phyloP scores from a whole-genome alignment of 1,140 invertebrate genomes.

The Scaptomyza pallida region DNA sequence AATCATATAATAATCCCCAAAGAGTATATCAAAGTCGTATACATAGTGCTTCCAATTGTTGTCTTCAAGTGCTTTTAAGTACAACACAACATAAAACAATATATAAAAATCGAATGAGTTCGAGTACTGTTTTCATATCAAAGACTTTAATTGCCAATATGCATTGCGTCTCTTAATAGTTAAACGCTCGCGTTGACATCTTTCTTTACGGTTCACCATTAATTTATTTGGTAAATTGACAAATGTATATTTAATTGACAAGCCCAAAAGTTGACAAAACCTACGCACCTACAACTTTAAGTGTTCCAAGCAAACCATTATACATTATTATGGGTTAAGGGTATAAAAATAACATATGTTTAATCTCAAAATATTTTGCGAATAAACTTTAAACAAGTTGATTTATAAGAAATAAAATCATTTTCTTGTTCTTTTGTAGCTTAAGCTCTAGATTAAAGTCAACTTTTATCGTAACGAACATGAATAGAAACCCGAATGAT shows the following conservation, averaged over 20 bases:
- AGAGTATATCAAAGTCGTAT: not conserved
- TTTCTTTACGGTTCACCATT: conserved; percentile 11
- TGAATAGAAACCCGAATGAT: not conserved
- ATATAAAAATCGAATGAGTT: conserved; percentile 28
- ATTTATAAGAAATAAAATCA: too few relatives aligned
- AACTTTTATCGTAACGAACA: not conserved
- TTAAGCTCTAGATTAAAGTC: not conserved
- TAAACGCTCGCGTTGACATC: conserved; percentile 23
- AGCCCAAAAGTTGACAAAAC: not conserved
- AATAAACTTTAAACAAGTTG: not conserved
- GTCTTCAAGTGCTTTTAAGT: not conserved
- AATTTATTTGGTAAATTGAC: conserved; percentile 10
- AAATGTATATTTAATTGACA: conserved; percentile 31
- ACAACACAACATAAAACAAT: conserved; percentile 19
- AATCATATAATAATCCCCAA: too few relatives aligned
- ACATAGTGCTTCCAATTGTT: too few relatives aligned
- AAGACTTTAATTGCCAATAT: conserved; percentile 31
- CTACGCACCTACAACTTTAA: not conserved
- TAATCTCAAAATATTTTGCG: not conserved
- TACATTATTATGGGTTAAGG: too few relatives aligned
- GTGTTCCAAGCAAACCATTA: too few relatives aligned
- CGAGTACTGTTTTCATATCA: conserved; percentile 20
- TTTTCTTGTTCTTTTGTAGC: not conserved
- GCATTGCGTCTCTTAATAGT: conserved; percentile 15
- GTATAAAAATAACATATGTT: not conserved